Base-by-base conservation (phyloP, 2,888 invertebrate genomes). In the Exephanes ischioxanthus region DNA sequence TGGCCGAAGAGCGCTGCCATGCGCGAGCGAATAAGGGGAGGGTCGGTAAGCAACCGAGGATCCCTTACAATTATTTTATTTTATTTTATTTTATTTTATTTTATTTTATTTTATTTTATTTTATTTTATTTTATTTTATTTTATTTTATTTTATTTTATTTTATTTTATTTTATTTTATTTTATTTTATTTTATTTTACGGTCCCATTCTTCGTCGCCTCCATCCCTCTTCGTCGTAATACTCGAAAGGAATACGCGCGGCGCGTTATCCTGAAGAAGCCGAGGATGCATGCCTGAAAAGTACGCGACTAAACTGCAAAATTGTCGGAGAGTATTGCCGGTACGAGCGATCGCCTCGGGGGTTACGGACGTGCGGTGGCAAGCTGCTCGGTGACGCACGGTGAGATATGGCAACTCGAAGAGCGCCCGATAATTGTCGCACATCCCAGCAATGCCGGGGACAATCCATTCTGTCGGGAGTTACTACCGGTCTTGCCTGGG, bases 361-460 rank as follows among this genome's bases (percentile, higher is more conserved):
- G 61, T 53, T 48, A 16, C 45, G 19, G 71, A 82, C 53, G 77
- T 58, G 73, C 55, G 14, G 48, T 33, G 22, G 16, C 66, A 37
- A 71, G 61, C 19, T 58, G 30, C 58, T 5, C 33, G 30, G 26
- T n/a, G 63, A 30, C 16, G 30, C 70, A 80, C 77, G 58, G 91
- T 92, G 91, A 92, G 91, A 92, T 93, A 93, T 92, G 92, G 92
- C 91, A 90, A 90, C 88, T 90, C 86, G 73, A 72, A 76, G 71
- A 87, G 89, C 87, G 80, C 79, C 90, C 90, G 90, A 92, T 93
- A 93, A 93, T 93, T 93, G 92, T 92, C 92, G 89, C 91, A 89
- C 91, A 92, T 93, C 90, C 87, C 89, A 91, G 89, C 91, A 91
- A 92, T 92, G 91, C 89, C 90, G 86, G 58, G 84, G 81, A 89